Conservation (phyloP, 2,797 vertebrate genomes). For the Otus scops region DNA sequence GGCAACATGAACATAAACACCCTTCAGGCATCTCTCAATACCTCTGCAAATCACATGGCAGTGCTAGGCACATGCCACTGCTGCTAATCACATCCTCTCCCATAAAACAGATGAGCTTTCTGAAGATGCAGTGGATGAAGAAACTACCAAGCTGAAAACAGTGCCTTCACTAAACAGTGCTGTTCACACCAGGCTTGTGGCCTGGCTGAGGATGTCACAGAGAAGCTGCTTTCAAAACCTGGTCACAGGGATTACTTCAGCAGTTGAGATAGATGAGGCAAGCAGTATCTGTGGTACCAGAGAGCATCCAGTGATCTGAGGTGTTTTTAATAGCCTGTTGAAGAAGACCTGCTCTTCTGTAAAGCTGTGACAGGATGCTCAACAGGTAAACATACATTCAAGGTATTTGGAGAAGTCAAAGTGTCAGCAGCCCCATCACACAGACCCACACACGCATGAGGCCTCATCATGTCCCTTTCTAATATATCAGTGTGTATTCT, state of each 20-base stretch:
- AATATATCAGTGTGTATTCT: neutral
- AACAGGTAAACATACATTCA: neutral
- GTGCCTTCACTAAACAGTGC: neutral
- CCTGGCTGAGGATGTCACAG: neutral
- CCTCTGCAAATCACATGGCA: neutral
- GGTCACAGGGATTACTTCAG: neutral
- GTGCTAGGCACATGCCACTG: neutral
- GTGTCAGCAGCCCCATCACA: neutral
- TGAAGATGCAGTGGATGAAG: neutral
- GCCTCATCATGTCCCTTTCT: neutral
- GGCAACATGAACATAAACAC: neutral
- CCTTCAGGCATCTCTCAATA: constrained; percentile 20
- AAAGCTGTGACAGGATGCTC: neutral
- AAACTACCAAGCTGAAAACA: neutral
- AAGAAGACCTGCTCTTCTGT: neutral
- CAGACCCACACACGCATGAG: accelerated
- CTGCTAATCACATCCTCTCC: neutral
- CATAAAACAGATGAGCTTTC: neutral
- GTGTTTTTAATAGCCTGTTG: neutral
- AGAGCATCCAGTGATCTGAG: neutral
- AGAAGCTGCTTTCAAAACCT: neutral
- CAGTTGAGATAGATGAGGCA: neutral
- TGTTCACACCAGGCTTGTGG: neutral
- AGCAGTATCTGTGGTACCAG: neutral
- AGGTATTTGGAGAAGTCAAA: neutral